Evolutionary conservation across 2,797 vertebrate species (phyloP), one percentile per base, ranked within the genome.

Genomic region (Cygnus olor): DNA sequence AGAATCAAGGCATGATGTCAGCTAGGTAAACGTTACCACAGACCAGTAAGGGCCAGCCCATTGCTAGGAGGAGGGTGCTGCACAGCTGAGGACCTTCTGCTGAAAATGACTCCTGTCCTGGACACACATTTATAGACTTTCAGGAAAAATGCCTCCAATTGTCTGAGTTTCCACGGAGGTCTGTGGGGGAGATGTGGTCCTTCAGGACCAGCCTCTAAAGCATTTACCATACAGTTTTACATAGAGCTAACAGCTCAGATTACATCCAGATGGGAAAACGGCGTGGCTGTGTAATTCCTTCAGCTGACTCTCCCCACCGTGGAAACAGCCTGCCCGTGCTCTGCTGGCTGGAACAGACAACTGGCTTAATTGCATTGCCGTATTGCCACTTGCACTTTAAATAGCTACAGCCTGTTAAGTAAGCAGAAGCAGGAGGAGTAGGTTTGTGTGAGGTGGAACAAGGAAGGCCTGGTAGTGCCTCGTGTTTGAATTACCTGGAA

Each of bases 191-290:
- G 68, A 79, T 0, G 0, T 58, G 54, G 51, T 87, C 63, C 51
- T 89, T 72, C 40, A 68, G 87, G 51, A 89, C 24, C 42, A 90
- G 57, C 36, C 53, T 93, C 70, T 89, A 88, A 96, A 57, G 30
- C 53, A 38, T 82, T 94, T 90, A 72, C 78, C 81, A 81, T 78
- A 45, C 54, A 57, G 24, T 60, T 92, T 79, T 58, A 57, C 18
- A 25, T 18, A 80, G 36, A 1, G 0, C 40, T 65, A 44, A 71
- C 58, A 76, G 74, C 45, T 93, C 68, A 49, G 71, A 93, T 96
- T 94, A 72, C 66, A 87, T 69, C 87, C 91, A 93, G 81, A 89
- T 92, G 91, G 78, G 73, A 70, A 89, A 81, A 73, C 0, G 3
- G n/a, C 68, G 58, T 38, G 30, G 61, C 44, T 74, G 32, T 61